phyloP scores from a whole-genome alignment of 2,113 vertebrate genomes.

The Mastomys natalensis region DNA sequence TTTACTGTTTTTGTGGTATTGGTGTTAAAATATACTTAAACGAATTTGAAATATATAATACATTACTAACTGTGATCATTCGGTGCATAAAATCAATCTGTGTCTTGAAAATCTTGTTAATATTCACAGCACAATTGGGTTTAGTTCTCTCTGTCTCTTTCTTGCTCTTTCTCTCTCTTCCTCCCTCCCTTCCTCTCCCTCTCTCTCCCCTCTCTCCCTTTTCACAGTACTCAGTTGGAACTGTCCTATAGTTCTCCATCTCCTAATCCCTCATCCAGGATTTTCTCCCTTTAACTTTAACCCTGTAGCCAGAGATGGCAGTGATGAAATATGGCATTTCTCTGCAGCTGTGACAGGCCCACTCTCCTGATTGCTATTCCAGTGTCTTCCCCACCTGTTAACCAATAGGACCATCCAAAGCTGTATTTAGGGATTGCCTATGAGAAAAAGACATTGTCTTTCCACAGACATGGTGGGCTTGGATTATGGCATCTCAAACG shows the following conservation, averaged over 20 bases:
- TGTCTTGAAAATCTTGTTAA: background rate
- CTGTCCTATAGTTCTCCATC: background rate
- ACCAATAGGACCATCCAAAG: background rate
- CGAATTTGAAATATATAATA: background rate
- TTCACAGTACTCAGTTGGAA: background rate
- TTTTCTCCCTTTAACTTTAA: background rate
- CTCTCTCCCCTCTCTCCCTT: no score
- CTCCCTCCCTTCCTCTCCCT: no score
- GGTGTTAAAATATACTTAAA: background rate
- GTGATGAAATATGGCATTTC: background rate
- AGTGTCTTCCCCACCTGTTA: background rate
- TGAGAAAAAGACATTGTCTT: background rate
- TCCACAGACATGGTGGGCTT: background rate
- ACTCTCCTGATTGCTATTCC: background rate
- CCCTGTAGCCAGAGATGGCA: accelerated
- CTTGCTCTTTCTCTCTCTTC: accelerated
- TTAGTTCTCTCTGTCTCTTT: background rate
- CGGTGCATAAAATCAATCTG: background rate
- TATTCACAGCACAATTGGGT: background rate
- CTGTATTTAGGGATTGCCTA: background rate
- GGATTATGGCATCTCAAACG: background rate
- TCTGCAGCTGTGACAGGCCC: accelerated
- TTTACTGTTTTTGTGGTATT: background rate
- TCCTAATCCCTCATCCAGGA: background rate
- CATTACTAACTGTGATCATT: background rate